Base-by-base conservation (phyloP, 2,888 invertebrate species). In the Tanytarsus gracilentus region DNA sequence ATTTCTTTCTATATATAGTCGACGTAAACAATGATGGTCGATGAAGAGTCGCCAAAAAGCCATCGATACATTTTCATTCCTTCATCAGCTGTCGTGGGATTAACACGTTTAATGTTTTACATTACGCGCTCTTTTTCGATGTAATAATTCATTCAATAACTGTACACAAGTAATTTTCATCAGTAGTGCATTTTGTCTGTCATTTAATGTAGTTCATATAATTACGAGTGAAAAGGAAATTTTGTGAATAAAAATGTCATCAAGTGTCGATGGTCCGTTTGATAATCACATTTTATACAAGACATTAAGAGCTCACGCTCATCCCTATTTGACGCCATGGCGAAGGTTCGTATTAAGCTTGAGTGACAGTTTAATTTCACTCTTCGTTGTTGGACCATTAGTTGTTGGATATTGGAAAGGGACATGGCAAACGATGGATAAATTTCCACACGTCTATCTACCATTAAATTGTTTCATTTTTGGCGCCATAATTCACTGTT, bases 351-450 rank as follows among this genome's bases (percentile, higher is more conserved):
- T 58, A 3, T 59, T 65, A n/a, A 63, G 64, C 50, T n/a, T 50
- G 1, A 61, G 63, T 39, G 65, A 66, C 61, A 44, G 61, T 4
- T 61, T 64, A 9, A 39, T 66, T 14, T 64, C 65, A 29, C 39
- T 66, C 26, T 63, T 66, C 26, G 58, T 66, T 1, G 62, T 66
- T 11, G 61, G 62, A 3, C 80, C 81, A 1, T 67, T 78, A 53
- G 76, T 77, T 1, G 73, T 81, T 2, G 71, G 73, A 2, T 75
- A 75, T 64, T 82, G 81, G 81, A 68, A 78, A 56, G 79, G 79
- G 1, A 72, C 75, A 14, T 82, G 80, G 80, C 69, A 68, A 27
- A 67, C 78, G 52, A 72, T 79, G 73, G 76, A 78, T 61, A 62
- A 71, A 33, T 70, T 78, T 65, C 62, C 68, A 0, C 66, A 74